These are phyloP conservation scores for Dicaeum eximium DNA, from an alignment of 2,113 vertebrate genomes.

Conservation along the genomic window DNA sequence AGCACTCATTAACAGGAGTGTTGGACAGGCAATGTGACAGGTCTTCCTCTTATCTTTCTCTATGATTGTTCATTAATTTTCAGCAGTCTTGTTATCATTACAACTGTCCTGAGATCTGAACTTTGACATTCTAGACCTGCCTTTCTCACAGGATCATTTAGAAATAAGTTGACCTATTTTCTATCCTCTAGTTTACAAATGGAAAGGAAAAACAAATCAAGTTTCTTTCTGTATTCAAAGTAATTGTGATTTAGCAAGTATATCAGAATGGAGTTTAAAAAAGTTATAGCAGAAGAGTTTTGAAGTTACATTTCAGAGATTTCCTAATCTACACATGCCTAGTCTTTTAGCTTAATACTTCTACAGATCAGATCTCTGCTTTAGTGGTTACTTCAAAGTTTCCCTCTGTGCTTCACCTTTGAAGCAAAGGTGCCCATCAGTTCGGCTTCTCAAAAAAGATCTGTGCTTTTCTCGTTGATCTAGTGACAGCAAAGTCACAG, in stretches of 20 bases:
- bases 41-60: not conserved
- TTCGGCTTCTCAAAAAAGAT: not conserved
- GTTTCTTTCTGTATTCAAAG: not conserved
- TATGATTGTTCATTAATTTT: not conserved
- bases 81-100: constrained; percentile 11
- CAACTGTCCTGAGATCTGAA: not conserved
- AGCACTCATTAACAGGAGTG: not conserved
- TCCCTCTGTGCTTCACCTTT: not conserved
- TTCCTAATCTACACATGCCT: not conserved
- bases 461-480: not conserved
- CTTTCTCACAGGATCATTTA: not conserved
- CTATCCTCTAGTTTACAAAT: not conserved
- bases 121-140: not conserved
- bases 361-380: not conserved
- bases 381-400: not conserved
- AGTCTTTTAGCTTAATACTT: not conserved
- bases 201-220: not conserved
- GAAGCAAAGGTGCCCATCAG: not conserved
- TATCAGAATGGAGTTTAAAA: not conserved
- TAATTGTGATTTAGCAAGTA: not conserved
- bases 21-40: not conserved
- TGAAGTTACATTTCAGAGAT: not conserved
- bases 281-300: not conserved
- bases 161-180: not conserved
- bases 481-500: not conserved